A percentile compares a stretch with the other conserved stretches of the same genome.
Evolutionary conservation across 2,113 vertebrate species (phyloP).

Genomic region (Sardina pilchardus): DNA sequence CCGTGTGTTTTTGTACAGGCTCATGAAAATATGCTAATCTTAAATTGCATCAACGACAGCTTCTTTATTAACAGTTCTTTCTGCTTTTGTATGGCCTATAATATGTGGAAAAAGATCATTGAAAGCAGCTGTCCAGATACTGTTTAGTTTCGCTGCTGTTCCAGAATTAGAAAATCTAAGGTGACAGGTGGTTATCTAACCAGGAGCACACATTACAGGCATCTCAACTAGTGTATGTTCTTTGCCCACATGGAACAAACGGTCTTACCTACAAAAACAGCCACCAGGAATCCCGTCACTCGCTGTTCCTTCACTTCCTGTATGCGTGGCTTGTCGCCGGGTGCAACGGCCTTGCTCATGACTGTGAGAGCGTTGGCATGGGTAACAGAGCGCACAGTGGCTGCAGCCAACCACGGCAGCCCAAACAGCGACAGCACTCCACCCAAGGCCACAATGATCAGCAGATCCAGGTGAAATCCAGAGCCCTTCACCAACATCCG

Average conservation of each 20-base stretch:
- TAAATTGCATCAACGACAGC: no score
- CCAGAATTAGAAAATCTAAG: neutral
- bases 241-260: no score
- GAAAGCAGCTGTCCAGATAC: no score
- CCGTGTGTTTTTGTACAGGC: no score
- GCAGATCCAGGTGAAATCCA: constrained; percentile 92
- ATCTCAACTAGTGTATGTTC: neutral
- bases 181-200: neutral
- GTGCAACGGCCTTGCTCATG: constrained; percentile 96
- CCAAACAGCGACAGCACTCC: constrained; percentile 87
- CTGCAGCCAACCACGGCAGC: constrained; percentile 90
- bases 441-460: constrained; percentile 90
- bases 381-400: constrained; percentile 93
- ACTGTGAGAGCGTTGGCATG: constrained; percentile 94
- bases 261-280: constrained; percentile 85
- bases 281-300: constrained; percentile 90
- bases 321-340: constrained; percentile 95
- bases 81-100: no score
- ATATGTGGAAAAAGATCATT: no score
- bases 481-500: constrained; percentile 94
- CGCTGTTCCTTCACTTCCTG: constrained; percentile 98
- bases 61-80: no score
- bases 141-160: neutral
- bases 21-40: no score
- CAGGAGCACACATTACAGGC: neutral